Evolutionary conservation across 2,888 invertebrate species (phyloP).

Genomic region (Drosophila anomalata): DNA sequence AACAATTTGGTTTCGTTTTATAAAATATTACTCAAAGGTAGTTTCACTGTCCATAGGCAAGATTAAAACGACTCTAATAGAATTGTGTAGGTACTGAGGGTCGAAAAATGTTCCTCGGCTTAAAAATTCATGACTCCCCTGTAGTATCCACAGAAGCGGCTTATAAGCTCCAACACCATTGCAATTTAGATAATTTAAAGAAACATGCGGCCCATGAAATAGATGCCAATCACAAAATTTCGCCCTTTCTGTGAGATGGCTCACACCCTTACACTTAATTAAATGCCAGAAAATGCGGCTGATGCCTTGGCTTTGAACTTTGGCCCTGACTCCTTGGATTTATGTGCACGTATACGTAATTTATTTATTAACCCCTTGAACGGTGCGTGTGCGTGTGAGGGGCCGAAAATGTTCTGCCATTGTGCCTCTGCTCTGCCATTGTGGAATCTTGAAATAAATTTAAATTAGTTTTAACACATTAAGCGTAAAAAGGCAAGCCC

Average conservation of each 20-base stretch:
- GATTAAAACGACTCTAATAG: neutral
- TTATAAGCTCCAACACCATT: conserved; percentile 35
- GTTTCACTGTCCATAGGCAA: neutral
- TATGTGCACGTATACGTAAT: conserved; percentile 80
- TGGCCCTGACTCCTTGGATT: conserved; percentile 65
- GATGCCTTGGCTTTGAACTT: conserved; percentile 64
- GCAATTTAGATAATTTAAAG: conserved; percentile 76
- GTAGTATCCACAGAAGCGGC: neutral
- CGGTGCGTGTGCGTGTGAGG: conserved; percentile 29
- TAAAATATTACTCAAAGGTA: conserved; percentile 16
- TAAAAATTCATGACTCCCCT: conserved; percentile 39
- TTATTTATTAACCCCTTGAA: conserved; percentile 79
- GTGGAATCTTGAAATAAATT: conserved; percentile 75
- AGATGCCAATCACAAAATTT: conserved; percentile 64
- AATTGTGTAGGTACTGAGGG: conserved; percentile 1
- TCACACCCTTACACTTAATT: conserved; percentile 44
- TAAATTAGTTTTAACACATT: conserved; percentile 80
- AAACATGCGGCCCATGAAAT: conserved; percentile 65
- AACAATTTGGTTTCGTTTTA: neutral
- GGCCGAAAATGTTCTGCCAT: conserved; percentile 37
- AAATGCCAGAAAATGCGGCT: conserved; percentile 45
- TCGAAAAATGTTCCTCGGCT: neutral
- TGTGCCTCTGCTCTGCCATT: conserved; percentile 45
- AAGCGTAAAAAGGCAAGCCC: conserved; percentile 73
- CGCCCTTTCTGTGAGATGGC: conserved; percentile 8